Evolutionary conservation across 2,888 invertebrate genomes (phyloP), one percentile per base, ranked within the genome.

Genomic region (Ectemnius lituratus): DNA sequence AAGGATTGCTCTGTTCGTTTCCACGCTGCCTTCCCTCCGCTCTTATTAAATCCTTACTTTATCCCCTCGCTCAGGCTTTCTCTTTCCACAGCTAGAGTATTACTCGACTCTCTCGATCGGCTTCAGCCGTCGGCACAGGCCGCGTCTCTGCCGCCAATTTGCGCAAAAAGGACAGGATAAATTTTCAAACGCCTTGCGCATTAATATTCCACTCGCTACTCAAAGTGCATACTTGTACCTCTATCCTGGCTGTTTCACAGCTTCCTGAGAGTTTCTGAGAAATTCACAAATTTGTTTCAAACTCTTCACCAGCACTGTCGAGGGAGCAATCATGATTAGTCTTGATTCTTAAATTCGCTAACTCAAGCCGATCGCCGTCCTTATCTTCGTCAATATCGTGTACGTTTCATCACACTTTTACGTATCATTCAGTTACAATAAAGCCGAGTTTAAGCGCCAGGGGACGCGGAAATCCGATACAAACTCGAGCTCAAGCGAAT

Each of bases 101-200:
- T 75, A 75, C 56, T 56, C 70, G n/a, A 2, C 13, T 27, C 4
- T 59, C 16, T 23, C 64, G 75, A 75, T 82, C 73, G 62, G 62
- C 49, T 56, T 20, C 6, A 49, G 57, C 61, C 68, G 45, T 16
- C 16, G 27, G 20, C 59, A 23, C 47, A 20, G 62, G 66, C 62
- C 46, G 68, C 46, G 68, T 67, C 75, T 57, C 76, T 79, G 69
- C 73, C 75, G 49, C 67, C 78, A 84, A 81, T 82, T 85, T 81
- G 73, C 70, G 62, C 27, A 16, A 45, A 66, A 75, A 69, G 70
- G 65, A 80, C 74, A 77, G 81, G 82, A 86, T 84, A 82, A 87
- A 84, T 86, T 85, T 83, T 82, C 83, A 79, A 84, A 80, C 80
- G 77, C 61, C 70, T 76, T 73, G 71, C 70, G 2, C 68, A 63